Percentiles rank a stretch among this genome's conserved stretches.
These are phyloP conservation scores for Columba guinea DNA, from an alignment of 2,797 vertebrate genomes.

Conservation along the genomic window DNA sequence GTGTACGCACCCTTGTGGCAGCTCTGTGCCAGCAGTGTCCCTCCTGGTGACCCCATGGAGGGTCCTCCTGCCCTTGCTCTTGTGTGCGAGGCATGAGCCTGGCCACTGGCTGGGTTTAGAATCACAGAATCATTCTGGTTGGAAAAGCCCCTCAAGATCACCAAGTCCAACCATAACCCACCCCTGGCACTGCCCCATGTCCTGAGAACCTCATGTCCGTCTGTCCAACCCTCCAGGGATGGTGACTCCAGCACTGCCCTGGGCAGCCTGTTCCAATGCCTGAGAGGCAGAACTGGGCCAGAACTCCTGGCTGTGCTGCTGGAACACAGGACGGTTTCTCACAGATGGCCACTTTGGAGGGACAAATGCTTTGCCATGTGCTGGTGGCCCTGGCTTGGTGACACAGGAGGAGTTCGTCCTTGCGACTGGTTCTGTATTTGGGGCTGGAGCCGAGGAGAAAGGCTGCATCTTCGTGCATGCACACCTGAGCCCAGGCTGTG, in stretches of 20 bases:
- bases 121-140: too few relatives aligned
- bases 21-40: not conserved
- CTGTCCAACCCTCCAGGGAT: too few relatives aligned
- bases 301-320: not conserved
- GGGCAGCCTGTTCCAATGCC: too few relatives aligned
- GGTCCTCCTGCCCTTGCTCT: not conserved
- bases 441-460: not conserved
- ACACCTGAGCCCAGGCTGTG: fast-evolving
- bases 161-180: too few relatives aligned
- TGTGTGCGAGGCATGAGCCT: not conserved
- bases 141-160: too few relatives aligned
- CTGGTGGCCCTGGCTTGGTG: not conserved
- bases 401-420: not conserved
- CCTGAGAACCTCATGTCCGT: too few relatives aligned
- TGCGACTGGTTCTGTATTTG: fast-evolving
- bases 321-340: not conserved
- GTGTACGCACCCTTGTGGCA: not conserved
- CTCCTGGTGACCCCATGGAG: not conserved
- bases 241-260: too few relatives aligned
- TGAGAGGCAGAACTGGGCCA: not conserved
- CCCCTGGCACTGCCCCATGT: too few relatives aligned
- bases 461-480: fast-evolving
- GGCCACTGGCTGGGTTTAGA: fast-evolving
- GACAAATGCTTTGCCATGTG: not conserved
- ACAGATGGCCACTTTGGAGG: not conserved